Percentiles rank a stretch among this genome's conserved stretches.
These are phyloP conservation scores for Helicoverpa assulta DNA, from an alignment of 2,888 invertebrate genomes.

Conservation along the genomic window DNA sequence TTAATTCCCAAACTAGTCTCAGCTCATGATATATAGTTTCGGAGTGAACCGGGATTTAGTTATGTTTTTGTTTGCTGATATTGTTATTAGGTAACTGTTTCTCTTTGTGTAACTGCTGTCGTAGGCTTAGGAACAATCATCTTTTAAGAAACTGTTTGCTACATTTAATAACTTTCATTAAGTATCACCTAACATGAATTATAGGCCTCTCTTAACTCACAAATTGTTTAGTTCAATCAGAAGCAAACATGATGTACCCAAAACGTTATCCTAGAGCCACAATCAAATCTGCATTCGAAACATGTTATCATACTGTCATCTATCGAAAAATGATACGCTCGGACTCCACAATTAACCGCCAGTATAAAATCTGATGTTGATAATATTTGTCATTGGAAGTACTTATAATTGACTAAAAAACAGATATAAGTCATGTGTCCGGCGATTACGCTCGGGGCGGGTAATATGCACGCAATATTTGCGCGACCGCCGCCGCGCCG, in stretches of 20 bases:
- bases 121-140: background rate
- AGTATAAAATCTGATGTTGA: slow-evolving; percentile 25
- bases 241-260: no score
- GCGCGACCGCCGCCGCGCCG: slow-evolving; percentile 47
- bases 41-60: slow-evolving; percentile 59
- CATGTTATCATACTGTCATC: background rate
- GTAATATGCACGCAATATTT: slow-evolving; percentile 61
- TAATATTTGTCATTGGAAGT: slow-evolving; percentile 33
- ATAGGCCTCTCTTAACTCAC: no score
- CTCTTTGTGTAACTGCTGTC: background rate
- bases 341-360: slow-evolving; percentile 9
- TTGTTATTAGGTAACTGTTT: background rate
- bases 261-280: no score
- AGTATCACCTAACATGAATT: no score
- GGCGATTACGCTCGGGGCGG: slow-evolving; percentile 46
- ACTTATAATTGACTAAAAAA: slow-evolving; percentile 55
- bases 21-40: slow-evolving; percentile 83
- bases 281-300: no score
- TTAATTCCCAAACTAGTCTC: slow-evolving; percentile 87
- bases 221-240: no score
- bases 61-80: slow-evolving; percentile 37
- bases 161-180: no score
- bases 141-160: no score
- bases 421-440: slow-evolving; percentile 55
- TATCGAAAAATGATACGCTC: background rate